A percentile compares a stretch with the other conserved stretches of the same genome.
Conservation (phyloP, 2,797 vertebrate species). For the Chanos chanos region DNA sequence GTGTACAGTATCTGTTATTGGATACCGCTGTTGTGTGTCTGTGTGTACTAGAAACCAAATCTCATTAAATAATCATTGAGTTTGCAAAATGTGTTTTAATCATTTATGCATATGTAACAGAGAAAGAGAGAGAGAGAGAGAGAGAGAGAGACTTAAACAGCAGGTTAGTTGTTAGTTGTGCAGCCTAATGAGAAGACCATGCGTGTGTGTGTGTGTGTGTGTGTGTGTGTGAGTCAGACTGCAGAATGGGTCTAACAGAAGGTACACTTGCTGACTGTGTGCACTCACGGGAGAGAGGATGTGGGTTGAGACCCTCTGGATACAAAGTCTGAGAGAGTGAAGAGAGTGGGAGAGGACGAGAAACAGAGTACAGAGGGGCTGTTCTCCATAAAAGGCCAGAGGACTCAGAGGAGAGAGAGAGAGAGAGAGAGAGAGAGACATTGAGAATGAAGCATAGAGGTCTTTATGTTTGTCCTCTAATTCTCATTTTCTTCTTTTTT, state of each 20-base stretch:
- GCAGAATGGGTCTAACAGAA: no score
- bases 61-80: slow-evolving; percentile 65
- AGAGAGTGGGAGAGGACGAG: slow-evolving; percentile 14
- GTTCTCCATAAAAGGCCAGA: slow-evolving; percentile 38
- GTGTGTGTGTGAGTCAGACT: no score
- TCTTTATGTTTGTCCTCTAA: background rate
- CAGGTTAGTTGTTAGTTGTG: no score
- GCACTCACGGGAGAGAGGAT: background rate
- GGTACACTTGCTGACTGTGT: no score
- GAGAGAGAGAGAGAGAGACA: slow-evolving; percentile 29
- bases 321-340: slow-evolving; percentile 6
- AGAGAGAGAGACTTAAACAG: background rate
- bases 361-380: slow-evolving; percentile 4
- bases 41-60: slow-evolving; percentile 52
- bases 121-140: slow-evolving; percentile 56
- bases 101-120: slow-evolving; percentile 67
- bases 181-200: no score
- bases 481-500: slow-evolving; percentile 10
- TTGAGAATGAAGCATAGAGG: slow-evolving; percentile 49
- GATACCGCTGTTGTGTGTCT: slow-evolving; percentile 65
- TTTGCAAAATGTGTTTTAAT: slow-evolving; percentile 59
- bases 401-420: slow-evolving; percentile 13
- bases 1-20: slow-evolving; percentile 71
- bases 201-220: no score
- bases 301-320: slow-evolving; percentile 3